Base-by-base conservation (phyloP, 2,888 invertebrate species). In the Zele albiditarsus region DNA sequence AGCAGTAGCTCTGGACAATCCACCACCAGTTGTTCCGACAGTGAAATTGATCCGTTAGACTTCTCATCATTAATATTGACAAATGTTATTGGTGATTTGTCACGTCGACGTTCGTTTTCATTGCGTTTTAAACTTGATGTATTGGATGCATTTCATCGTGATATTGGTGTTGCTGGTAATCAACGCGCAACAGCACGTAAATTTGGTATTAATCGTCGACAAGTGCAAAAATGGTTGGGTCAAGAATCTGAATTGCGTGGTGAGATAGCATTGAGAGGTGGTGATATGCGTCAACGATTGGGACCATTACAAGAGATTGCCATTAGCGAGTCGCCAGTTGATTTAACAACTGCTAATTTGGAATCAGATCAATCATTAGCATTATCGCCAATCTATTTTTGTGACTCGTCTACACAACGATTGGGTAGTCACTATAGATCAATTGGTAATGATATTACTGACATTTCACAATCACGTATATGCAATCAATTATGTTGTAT, bases 221-320 rank as follows among this genome's bases (percentile, higher is more conserved):
- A 91, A 83, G 90, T 91, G 38, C 91, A 91, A 78, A 91, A 91
- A 80, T 91, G 91, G 91, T 82, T 91, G 2, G 88, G 89, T 14
- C 90, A 90, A 77, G 90, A 90, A 77, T 79, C 81, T 12, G 87
- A 89, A 10, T 84, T 91, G 2, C 83, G 90, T 10, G 88, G 87
- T 20, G 90, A 90, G 76, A 86, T 87, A 20, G 83, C 84, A 0
- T 81, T 86, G 3, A 81, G 88, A 12, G 86, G 86, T 25, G 89
- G 87, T 3, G 83, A 85, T 60, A 67, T 79, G 28, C 82, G 90
- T n/a, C 90, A 90, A 71, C 82, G 90, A 57, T 79, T 90, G 2
- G 89, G 88, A 0, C 85, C 89, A 20, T 78, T 84, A 53, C 84
- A 82, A 73, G 85, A 86, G 33, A 31, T 69, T 0, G n/a, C 23